Evolutionary conservation across 2,888 invertebrate genomes (phyloP).

Genomic region (Aphidoletes aphidimyza): DNA sequence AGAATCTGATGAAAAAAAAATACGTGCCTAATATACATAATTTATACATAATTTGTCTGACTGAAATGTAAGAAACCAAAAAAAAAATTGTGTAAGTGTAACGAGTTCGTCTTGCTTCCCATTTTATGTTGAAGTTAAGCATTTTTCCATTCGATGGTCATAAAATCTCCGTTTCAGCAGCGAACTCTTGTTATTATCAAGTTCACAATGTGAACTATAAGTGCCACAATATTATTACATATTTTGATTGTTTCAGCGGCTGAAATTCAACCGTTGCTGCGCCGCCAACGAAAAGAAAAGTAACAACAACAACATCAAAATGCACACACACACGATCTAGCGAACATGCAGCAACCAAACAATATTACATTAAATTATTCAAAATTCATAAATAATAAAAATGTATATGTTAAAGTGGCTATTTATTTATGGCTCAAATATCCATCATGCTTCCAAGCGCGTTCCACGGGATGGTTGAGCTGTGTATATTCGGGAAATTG

Average conservation of each 20-base stretch:
- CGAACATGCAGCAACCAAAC: not conserved
- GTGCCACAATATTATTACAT: slow-evolving; percentile 26
- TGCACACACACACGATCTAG: no score
- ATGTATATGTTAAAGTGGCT: slow-evolving; percentile 27
- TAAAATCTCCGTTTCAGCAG: not conserved
- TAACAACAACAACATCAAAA: no score
- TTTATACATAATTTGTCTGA: slow-evolving; percentile 45
- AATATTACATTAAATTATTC: slow-evolving; percentile 46
- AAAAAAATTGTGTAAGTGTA: no score
- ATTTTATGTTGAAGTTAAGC: not conserved
- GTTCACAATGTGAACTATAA: slow-evolving; percentile 33
- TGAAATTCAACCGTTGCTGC: no score
- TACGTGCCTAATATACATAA: slow-evolving; percentile 41
- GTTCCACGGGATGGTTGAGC: not conserved
- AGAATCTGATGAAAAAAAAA: not conserved
- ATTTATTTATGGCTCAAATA: slow-evolving; percentile 33
- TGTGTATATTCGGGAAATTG: slow-evolving; percentile 32
- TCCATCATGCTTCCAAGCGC: not conserved
- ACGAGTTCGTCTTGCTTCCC: not conserved
- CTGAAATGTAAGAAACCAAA: no score
- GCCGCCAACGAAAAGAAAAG: not conserved
- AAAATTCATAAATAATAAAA: slow-evolving; percentile 44
- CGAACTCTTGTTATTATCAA: slow-evolving; percentile 19
- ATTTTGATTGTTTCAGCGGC: slow-evolving; percentile 29
- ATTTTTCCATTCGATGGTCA: not conserved